Base-by-base conservation (phyloP, 2,888 invertebrate species). In the Philereme vetulata region DNA sequence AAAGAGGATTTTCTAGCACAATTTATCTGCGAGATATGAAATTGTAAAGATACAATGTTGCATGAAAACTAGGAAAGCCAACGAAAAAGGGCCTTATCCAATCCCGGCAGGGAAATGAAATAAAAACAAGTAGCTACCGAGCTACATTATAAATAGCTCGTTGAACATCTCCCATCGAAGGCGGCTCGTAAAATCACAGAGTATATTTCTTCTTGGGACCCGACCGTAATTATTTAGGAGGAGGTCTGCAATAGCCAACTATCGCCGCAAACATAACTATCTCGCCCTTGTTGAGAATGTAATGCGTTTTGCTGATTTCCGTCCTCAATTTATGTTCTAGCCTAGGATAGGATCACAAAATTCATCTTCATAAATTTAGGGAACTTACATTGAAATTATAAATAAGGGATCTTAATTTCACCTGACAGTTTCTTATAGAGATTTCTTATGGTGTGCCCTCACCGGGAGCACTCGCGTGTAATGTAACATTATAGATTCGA, bases 171-270 rank as follows among this genome's bases (percentile, higher is more conserved):
- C 58, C 55, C 44, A 49, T 51, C 40, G 62, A 65, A 67, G 64
- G 64, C 60, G 59, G 60, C 64, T 66, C 68, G 68, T 71, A 74
- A 73, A 75, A 78, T 75, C 72, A 67, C 72, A 65, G 60, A 62
- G 70, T 73, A 75, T 76, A 78, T 76, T 72, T 68, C 64, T 72
- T 60, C 60, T 54, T 49, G 62, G 66, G 64, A 53, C 47, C 62
- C 58, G 68, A 77, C 76, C 78, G 76, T 78, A 78, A 80, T 81
- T 77, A 81, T 74, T 77, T 73, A 70, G 64, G 53, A 67, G 66
- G 69, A 68, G 69, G 69, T 71, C 62, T 57, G 65, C 70, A 61
- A 66, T 67, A 57, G 66, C 71, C 66, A 63, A 65, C 74, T 68
- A 73, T 70, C 70, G 68, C 71, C 71, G 65, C 67, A 70, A 72